These are phyloP conservation scores for Poeciliopsis occidentalis DNA, from an alignment of 2,113 vertebrate species.

Conservation along the genomic window DNA sequence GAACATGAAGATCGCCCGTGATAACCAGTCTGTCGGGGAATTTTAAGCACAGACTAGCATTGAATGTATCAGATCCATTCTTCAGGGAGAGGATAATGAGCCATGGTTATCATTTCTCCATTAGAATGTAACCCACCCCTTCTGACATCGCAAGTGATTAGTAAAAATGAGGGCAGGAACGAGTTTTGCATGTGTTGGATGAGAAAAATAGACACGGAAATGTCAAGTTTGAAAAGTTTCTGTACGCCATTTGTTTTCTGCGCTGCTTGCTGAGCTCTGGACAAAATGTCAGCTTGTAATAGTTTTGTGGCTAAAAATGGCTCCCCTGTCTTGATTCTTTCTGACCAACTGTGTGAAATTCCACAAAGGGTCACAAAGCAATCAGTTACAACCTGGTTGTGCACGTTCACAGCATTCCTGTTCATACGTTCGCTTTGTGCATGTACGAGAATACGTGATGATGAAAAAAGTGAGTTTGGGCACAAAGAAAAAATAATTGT, in stretches of 20 bases:
- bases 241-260: conserved; percentile 42
- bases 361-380: conserved; percentile 33
- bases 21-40: conserved; percentile 31
- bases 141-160: conserved; percentile 14
- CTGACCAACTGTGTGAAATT: conserved; percentile 49
- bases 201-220: conserved; percentile 24
- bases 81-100: conserved; percentile 79
- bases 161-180: conserved; percentile 1
- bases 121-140: conserved; percentile 68
- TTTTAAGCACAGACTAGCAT: conserved; percentile 63
- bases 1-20: conserved; percentile 25
- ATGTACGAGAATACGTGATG: conserved; percentile 40
- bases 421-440: conserved; percentile 29
- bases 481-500: conserved; percentile 5
- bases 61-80: conserved; percentile 77
- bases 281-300: conserved; percentile 38
- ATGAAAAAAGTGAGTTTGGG: conserved; percentile 12
- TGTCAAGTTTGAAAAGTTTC: conserved; percentile 5
- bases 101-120: conserved; percentile 73
- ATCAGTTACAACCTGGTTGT: conserved; percentile 25
- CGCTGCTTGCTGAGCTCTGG: conserved; percentile 35
- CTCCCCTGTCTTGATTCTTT: conserved; percentile 26
- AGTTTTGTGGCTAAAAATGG: conserved; percentile 47
- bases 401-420: conserved; percentile 25
- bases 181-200: conserved; percentile 49